phyloP scores from a whole-genome alignment of 2,888 invertebrate species.

The Eustalomyia histrio region DNA sequence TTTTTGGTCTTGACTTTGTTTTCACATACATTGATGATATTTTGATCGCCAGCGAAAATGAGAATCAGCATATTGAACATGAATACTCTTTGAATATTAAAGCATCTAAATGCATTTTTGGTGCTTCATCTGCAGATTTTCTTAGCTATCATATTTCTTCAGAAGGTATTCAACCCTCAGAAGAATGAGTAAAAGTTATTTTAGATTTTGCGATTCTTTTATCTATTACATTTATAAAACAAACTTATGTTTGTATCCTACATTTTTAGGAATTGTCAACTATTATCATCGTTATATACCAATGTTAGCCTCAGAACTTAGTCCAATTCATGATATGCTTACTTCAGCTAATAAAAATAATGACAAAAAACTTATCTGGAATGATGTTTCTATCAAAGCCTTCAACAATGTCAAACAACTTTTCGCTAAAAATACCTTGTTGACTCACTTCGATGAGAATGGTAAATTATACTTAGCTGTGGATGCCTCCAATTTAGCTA shows the following conservation, averaged over 20 bases:
- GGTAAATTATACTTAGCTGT: not conserved
- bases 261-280: not conserved
- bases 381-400: not conserved
- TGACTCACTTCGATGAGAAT: not conserved
- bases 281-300: constrained; percentile 3
- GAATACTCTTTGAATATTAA: not conserved
- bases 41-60: not conserved
- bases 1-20: constrained; percentile 10
- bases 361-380: not conserved
- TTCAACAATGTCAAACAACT: not conserved
- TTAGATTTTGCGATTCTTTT: too few species aligned
- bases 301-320: not conserved
- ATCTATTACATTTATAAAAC: too few species aligned
- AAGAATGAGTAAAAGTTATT: too few species aligned
- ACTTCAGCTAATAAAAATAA: too few species aligned
- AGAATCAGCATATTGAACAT: not conserved
- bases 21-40: constrained; percentile 2
- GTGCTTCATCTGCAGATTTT: too few species aligned
- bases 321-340: not conserved
- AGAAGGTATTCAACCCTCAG: too few species aligned
- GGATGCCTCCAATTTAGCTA: not conserved
- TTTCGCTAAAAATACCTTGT: not conserved
- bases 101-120: not conserved
- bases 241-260: not conserved
- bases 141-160: too few species aligned